These are phyloP conservation scores for Brienomyrus brachyistius DNA, from an alignment of 2,113 vertebrate genomes.

Conservation along the genomic window DNA sequence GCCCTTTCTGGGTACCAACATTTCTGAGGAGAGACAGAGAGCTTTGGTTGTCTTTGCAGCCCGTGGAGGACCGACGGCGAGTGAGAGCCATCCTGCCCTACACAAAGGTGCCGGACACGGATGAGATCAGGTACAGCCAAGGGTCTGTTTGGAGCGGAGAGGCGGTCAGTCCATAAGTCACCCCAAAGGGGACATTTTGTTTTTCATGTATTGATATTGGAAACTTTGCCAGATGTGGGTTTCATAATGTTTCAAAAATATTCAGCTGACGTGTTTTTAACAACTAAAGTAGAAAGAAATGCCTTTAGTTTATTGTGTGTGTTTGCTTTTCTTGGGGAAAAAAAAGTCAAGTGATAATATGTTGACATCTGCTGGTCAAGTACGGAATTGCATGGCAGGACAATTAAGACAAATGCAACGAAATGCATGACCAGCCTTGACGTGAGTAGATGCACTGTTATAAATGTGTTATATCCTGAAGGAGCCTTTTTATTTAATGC, in stretches of 20 bases:
- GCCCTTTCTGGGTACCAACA: background rate
- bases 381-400: background rate
- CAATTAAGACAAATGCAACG: background rate
- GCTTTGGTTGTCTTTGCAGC: constrained; percentile 57
- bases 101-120: constrained; percentile 99
- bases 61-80: constrained; percentile 92
- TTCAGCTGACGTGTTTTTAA: background rate
- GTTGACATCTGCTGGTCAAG: background rate
- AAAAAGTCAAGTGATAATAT: background rate
- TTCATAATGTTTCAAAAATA: background rate
- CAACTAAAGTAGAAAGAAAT: background rate
- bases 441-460: background rate
- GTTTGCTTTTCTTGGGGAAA: background rate
- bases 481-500: background rate
- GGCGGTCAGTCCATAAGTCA: too few relatives aligned
- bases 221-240: background rate
- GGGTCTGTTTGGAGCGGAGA: background rate
- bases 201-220: background rate
- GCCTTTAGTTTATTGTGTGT: background rate
- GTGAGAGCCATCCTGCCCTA: constrained; percentile 97
- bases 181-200: background rate
- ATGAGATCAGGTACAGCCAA: constrained; percentile 90
- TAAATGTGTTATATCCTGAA: background rate
- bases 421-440: background rate
- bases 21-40: background rate